Evolutionary conservation across 2,113 vertebrate genomes (phyloP), one percentile per base, ranked within the genome.

Genomic region (Sinocyclocheilus maitianheensis): DNA sequence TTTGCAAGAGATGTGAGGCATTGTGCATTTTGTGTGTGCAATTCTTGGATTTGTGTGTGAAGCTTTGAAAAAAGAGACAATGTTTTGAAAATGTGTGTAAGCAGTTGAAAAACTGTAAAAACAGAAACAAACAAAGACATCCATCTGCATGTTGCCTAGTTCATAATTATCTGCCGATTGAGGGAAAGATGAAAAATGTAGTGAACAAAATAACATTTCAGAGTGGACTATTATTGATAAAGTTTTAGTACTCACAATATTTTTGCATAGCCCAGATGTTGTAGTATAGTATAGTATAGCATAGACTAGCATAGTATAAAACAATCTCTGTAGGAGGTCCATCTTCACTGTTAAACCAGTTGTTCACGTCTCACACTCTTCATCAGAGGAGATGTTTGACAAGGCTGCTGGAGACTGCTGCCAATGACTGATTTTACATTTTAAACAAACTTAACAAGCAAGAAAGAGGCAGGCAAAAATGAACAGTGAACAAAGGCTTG

Each of bases 381-480:
- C 79, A 30, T 30, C 65, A 30, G 18, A 58, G 53, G 53, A 83
- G 58, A 5, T 78, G 79, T 85, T 89, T 85, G 55, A 85, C 51
- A 78, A 60, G 58, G 34, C 69, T 79, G 60, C 67, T 78, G 48
- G 37, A 87, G 10, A 26, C 51, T 16, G 18, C 22, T 83, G 75
- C 34, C 37, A n/a, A 24, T 30, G 63, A 75, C 83, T 34, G 65
- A 82, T 76, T 60, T 65, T 14, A 60, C 34, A 75, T 72, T 43
- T 83, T 65, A 81, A 89, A 85, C 79, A 74, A 65, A 40, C 16
- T 24, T 37, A 69, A 7, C 60, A 81, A 81, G 78, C 20, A 37
- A 69, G 46, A 77, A n/a, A 14, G 40, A 20, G 80, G 16, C 58
- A 62, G 22, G n/a, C 58, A n/a, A n/a, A 62, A 43, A 43, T 46